phyloP scores from a whole-genome alignment of 2,888 invertebrate genomes.

The Germaria angustata region DNA sequence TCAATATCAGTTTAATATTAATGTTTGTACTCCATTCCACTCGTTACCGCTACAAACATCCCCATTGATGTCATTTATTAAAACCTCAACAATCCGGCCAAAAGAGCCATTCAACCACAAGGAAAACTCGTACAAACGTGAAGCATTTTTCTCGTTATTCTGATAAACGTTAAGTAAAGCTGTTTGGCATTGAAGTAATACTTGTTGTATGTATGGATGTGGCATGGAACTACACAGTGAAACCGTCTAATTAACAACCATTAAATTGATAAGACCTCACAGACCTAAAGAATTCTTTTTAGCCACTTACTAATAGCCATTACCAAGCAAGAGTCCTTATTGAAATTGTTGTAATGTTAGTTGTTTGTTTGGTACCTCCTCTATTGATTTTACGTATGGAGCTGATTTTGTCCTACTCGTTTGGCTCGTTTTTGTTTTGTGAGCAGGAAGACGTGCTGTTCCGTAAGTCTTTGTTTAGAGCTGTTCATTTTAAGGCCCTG shows the following conservation, averaged over 20 bases:
- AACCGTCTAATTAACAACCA: slow-evolving; percentile 70
- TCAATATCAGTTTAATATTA: slow-evolving; percentile 57
- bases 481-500: slow-evolving; percentile 14
- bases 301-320: slow-evolving; percentile 24
- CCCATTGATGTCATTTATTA: slow-evolving; percentile 42
- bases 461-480: slow-evolving; percentile 8
- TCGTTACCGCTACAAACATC: slow-evolving; percentile 31
- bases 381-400: slow-evolving; percentile 35
- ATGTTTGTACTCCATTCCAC: slow-evolving; percentile 13
- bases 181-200: slow-evolving; percentile 27
- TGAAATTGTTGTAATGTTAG: slow-evolving; percentile 4
- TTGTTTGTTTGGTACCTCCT: neutral
- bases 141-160: slow-evolving; percentile 33
- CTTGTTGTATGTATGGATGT: too few relatives aligned
- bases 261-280: slow-evolving; percentile 70
- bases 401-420: slow-evolving; percentile 28
- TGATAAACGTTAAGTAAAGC: slow-evolving; percentile 51
- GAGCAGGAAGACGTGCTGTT: slow-evolving; percentile 46
- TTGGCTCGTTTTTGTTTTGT: neutral
- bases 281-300: slow-evolving; percentile 37
- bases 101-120: neutral
- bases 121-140: neutral
- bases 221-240: slow-evolving; percentile 40
- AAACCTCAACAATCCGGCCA: slow-evolving; percentile 52
- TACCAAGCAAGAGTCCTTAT: slow-evolving; percentile 15